These are phyloP conservation scores for Peromyscus melanophrys DNA, from an alignment of 2,797 vertebrate species.

Conservation along the genomic window DNA sequence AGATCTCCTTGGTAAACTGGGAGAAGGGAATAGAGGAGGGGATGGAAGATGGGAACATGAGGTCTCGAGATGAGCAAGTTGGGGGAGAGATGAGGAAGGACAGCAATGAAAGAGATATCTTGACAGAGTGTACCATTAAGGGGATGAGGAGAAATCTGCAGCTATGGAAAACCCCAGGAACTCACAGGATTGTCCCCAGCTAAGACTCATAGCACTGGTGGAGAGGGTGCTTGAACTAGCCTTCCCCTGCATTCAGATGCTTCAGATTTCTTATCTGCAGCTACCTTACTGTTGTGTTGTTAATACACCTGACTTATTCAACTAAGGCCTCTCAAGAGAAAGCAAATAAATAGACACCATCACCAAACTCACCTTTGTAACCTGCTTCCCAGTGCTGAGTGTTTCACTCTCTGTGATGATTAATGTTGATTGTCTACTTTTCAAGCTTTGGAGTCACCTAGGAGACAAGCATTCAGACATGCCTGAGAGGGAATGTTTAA, in stretches of 20 bases:
- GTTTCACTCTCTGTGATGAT: neutral
- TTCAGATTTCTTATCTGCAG: neutral
- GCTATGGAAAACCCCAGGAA: no score
- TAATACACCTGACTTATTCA: neutral
- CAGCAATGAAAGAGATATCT: no score
- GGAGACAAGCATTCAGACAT: neutral
- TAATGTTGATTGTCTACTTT: neutral
- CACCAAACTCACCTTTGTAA: neutral
- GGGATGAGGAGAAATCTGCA: no score
- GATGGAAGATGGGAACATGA: no score
- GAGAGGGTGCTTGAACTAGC: no score
- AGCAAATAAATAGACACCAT: neutral
- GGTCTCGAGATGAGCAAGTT: no score
- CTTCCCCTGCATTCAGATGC: neutral
- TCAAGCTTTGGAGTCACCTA: neutral
- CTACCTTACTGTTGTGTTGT: neutral
- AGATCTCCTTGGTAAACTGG: no score
- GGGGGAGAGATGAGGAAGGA: no score
- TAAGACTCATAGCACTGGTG: no score
- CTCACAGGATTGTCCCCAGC: no score
- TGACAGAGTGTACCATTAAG: no score
- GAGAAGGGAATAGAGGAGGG: no score
- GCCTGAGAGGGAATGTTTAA: neutral
- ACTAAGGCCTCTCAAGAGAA: neutral
- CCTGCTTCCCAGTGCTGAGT: neutral